Evolutionary conservation across 2,888 invertebrate species (phyloP).

Genomic region (Chrysodeixis includens): DNA sequence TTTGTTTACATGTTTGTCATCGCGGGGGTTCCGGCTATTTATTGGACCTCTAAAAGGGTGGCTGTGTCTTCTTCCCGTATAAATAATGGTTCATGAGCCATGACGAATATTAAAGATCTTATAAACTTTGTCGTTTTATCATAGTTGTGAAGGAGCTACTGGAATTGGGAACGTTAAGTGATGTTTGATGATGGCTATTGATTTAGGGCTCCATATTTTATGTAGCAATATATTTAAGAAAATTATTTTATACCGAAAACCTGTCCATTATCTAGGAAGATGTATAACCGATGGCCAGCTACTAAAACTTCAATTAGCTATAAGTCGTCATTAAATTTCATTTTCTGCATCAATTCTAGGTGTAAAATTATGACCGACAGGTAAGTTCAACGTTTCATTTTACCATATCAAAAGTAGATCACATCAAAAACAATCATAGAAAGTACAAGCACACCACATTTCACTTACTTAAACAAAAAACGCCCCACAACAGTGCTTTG

Average conservation of each 20-base stretch:
- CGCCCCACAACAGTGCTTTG: constrained; percentile 59
- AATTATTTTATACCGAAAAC: too few species aligned
- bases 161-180: not conserved
- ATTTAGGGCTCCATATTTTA: too few species aligned
- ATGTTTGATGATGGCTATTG: not conserved
- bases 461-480: constrained; percentile 49
- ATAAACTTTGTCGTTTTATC: not conserved
- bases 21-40: constrained; percentile 59
- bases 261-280: too few species aligned
- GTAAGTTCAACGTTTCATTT: too few species aligned
- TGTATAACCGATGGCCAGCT: too few species aligned
- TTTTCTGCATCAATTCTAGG: too few species aligned
- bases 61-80: constrained; percentile 49
- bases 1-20: constrained; percentile 58
- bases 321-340: too few species aligned
- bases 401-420: not conserved
- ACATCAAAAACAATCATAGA: constrained; percentile 10
- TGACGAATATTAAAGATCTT: constrained; percentile 26
- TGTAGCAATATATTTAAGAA: too few species aligned
- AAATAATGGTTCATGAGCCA: constrained; percentile 51
- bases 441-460: constrained; percentile 18
- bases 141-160: constrained; percentile 5
- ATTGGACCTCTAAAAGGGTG: constrained; percentile 55
- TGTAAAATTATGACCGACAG: too few species aligned
- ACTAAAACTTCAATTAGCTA: too few species aligned